Evolutionary conservation across 2,888 invertebrate genomes (phyloP), one percentile per base, ranked within the genome.

Genomic region (Empis livida): DNA sequence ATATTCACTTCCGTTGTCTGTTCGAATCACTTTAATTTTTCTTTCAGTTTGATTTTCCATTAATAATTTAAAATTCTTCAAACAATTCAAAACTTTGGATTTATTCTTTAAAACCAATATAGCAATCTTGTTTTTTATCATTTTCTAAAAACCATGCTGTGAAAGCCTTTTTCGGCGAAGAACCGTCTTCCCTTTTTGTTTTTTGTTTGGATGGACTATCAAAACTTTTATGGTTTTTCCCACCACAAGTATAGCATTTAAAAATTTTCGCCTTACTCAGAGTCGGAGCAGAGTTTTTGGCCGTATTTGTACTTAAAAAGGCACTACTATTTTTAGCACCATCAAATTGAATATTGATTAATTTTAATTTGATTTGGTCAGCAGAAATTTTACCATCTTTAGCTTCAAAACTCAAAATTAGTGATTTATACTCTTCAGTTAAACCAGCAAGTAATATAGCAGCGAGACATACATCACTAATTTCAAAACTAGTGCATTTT

Each of bases 221-320:
- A 17, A 41, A 37, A 41, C 49, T 49, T 10, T 42, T 49, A 27
- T 45, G 49, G n/a, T 45, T 45, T 41, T 20, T 49, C 6, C 45
- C 45, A 1, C 48, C 48, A 42, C 48, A 48, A 32, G 45, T 37
- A n/a, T n/a, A 48, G n/a, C 48, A 48, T 38, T 45, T 48, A n/a
- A 48, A 23, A 9, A 30, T 32, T 10, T 42, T 23, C 20, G 20
- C 4, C 20, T 20, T 20, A 20, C 20, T 5, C 20, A 5, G 20
- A 20, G 20, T 5, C 20, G 20, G 20, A 20, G 20, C 20, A 20
- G 20, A 20, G 5, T 20, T 20, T 20, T 3, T 20, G 20, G 5
- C 20, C 20, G 20, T 20, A 20, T 20, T 37, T 46, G 42, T 46
- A 13, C 46, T 27, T 27, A 46, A 15, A 46, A 46, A 46, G 3